Percentiles rank a stretch among this genome's conserved stretches.
Evolutionary conservation across 2,113 vertebrate genomes (phyloP).

Genomic region (Callaeas wilsoni): DNA sequence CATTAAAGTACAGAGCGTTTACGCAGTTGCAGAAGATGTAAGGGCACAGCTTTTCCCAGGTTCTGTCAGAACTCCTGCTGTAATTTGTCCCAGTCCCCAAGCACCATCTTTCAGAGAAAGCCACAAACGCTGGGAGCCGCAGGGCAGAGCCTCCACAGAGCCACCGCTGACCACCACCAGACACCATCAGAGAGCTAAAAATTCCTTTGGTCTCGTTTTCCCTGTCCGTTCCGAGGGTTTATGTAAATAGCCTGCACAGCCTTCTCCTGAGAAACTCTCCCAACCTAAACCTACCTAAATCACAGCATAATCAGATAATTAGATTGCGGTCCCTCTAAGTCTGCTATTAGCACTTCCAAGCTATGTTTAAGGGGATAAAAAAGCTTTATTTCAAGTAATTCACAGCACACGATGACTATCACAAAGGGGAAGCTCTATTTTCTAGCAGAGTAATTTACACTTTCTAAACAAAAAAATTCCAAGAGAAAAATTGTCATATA

Average conservation of each 20-base stretch:
- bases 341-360: background rate
- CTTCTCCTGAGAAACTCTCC: constrained; percentile 32
- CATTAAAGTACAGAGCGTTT: background rate
- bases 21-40: background rate
- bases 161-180: background rate
- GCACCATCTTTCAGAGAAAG: background rate
- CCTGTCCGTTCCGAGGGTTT: background rate
- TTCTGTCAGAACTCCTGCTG: background rate
- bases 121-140: background rate
- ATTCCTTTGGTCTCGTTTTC: background rate
- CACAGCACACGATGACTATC: background rate
- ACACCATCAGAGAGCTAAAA: background rate
- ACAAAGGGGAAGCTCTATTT: background rate
- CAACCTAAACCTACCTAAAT: background rate
- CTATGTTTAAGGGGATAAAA: background rate
- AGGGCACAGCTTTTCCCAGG: background rate
- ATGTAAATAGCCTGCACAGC: background rate
- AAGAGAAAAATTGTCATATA: background rate
- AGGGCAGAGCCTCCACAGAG: background rate
- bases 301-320: background rate
- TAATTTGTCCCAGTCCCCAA: background rate
- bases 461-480: background rate
- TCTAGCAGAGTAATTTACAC: background rate
- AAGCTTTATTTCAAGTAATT: background rate
- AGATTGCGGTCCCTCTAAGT: background rate